Evolutionary conservation across 2,888 invertebrate species (phyloP), one percentile per base, ranked within the genome.

Genomic region (Cosmia trapezina): DNA sequence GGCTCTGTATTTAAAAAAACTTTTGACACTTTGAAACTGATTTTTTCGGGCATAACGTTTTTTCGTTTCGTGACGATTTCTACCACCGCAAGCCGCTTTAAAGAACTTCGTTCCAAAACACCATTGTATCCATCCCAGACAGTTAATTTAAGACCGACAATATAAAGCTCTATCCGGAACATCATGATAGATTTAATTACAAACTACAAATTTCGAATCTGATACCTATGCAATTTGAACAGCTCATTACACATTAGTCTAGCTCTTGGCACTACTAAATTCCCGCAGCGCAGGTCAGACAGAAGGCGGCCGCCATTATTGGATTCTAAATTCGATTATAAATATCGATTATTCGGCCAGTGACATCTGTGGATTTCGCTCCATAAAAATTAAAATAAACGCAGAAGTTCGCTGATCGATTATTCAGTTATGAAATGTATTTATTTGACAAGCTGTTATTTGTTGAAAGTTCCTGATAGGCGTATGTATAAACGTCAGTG

Each of bases 281-380:
- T n/a, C 1, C 17, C n/a, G n/a, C 33, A 28, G 37, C 22, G 11
- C 17, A 19, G 22, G 8, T 33, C 28, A 49, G 33, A 22, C 47
- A 11, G 43, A 22, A 61, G 9, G 37, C 28, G 28, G 5, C 43
- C 22, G 45, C 37, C 17, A 22, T 43, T 43, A 49, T 59, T 41
- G 45, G 22, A 57, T 71, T 72, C 43, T 43, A 0, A n/a, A n/a
- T 68, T 68, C 14, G n/a, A 60, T 53, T 69, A 47, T n/a, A 47
- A 59, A 59, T 33, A 60, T 14, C 28, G 59, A 60, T 60, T 41
- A 73, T 72, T 45, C 64, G 47, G 73, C 41, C 75, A 62, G 51
- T 74, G 56, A 51, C 51, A 67, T 59, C 45, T 28, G 56, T 57
- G 37, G 49, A 74, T 62, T 68, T 47, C 17, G 17, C 1, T 47